Evolutionary conservation across 2,113 vertebrate species (phyloP), one percentile per base, ranked within the genome.

Genomic region (Corythornis cristatus): DNA sequence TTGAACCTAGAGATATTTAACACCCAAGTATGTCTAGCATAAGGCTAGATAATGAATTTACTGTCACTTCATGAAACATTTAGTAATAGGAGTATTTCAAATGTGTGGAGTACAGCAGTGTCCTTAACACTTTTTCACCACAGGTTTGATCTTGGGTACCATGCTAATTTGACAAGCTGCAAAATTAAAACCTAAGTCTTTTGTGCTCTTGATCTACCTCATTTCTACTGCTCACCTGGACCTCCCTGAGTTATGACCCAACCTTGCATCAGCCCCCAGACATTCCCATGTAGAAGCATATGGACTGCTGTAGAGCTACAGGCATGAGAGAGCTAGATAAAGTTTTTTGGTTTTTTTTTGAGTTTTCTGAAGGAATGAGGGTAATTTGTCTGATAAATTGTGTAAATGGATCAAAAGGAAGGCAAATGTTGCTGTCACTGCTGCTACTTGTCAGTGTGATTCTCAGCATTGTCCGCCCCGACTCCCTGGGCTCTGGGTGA

Each of bases 1-100:
- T 82, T 95, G 60, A 95, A 83, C 60, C n/a, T 94, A 93, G 75
- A 82, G 43, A 60, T 93, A 50, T 57, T 83, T 95, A 89, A 71
- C 88, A 48, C 10, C 15, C 72, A 76, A 57, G 12, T 76, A 12
- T 88, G 40, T 53, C 8, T 89, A 77, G 92, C 51, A 25, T 90
- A 53, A 68, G 56, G 73, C 70, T 95, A 84, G 94, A 82, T 83
- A 56, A 80, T 18, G 3, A 60, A 31, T 74, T 64, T 85, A 28
- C 7, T 89, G 74, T 75, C 62, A 37, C 21, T 80, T 81, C 42
- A 12, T 74, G 45, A 58, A 86, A 35, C 35, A 14, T 57, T 12
- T 72, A n/a, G 16, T 50, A 20, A 6, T 85, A 62, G 8, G 35
- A 22, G 8, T 56, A 6, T 72, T n/a, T 65, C 16, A 72, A 0